Conservation (phyloP, 2,888 invertebrate genomes). For the Anoplius nigerrimus region DNA sequence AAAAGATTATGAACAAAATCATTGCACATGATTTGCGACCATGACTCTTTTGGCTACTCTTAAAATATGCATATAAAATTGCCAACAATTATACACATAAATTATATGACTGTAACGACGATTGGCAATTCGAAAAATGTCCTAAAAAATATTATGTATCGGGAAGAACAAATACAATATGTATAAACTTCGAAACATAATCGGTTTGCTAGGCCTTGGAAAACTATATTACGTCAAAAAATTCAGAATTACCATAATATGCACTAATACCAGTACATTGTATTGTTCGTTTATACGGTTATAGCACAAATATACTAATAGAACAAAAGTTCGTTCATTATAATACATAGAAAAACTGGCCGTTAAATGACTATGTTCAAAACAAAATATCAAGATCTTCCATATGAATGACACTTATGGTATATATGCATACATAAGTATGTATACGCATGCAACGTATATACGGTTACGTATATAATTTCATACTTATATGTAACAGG, state of each 20-base stretch:
- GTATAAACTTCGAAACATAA: background rate
- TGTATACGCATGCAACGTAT: background rate
- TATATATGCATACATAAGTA: background rate
- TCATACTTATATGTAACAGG: constrained; percentile 12
- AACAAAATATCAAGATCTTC: background rate
- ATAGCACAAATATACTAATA: no score
- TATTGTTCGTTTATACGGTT: no score
- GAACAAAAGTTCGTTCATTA: no score
- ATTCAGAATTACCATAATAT: no score
- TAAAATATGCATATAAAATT: background rate
- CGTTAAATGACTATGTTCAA: no score
- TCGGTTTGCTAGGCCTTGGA: background rate
- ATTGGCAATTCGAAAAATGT: background rate
- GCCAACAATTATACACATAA: background rate
- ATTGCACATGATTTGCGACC: no score
- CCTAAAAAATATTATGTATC: background rate
- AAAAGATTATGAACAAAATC: no score
- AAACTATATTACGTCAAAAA: no score
- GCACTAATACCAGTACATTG: no score
- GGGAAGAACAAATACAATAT: constrained; percentile 1
- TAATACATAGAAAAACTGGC: no score
- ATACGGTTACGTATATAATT: background rate
- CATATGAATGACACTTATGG: background rate
- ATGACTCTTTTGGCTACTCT: background rate
- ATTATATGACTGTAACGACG: background rate